Evolutionary conservation across 2,113 vertebrate species (phyloP).

Genomic region (Zosterops hypoxanthus): DNA sequence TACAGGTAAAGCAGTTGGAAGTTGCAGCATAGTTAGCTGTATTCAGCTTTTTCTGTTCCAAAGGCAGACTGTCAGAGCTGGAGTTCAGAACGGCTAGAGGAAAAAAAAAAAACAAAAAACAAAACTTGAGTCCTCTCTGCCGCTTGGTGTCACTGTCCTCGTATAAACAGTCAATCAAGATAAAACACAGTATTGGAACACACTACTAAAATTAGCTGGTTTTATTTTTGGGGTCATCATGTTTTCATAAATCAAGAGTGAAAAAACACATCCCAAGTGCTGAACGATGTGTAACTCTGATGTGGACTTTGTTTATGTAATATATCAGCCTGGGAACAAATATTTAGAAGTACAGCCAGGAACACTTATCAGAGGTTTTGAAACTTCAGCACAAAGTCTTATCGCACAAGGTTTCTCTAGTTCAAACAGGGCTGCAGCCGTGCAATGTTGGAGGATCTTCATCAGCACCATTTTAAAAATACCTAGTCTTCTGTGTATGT

Average conservation of each 20-base stretch:
- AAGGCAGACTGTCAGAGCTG: neutral
- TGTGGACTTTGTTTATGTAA: constrained; percentile 40
- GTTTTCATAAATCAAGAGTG: constrained; percentile 4
- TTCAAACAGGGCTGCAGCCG: neutral
- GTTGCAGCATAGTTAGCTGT: neutral
- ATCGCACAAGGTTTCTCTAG: neutral
- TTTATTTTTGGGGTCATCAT: constrained; percentile 40
- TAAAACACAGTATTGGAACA: neutral
- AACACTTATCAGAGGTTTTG: constrained; percentile 7
- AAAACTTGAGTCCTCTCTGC: neutral
- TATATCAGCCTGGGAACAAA: constrained; percentile 31
- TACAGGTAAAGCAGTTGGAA: neutral
- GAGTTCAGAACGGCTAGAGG: neutral
- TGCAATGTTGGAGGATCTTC: neutral
- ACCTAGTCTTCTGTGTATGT: neutral
- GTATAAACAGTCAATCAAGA: neutral
- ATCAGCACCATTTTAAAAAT: neutral
- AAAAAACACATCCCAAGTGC: constrained; percentile 10
- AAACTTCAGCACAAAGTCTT: constrained; percentile 21
- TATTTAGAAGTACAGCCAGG: constrained; percentile 21
- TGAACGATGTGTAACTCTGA: neutral
- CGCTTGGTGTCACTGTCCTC: constrained; percentile 65
- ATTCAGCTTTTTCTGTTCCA: neutral
- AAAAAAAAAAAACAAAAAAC: too few relatives aligned
- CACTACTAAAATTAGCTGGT: neutral